Evolutionary conservation across 2,888 invertebrate genomes (phyloP).

Genomic region (Dryobota labecula): DNA sequence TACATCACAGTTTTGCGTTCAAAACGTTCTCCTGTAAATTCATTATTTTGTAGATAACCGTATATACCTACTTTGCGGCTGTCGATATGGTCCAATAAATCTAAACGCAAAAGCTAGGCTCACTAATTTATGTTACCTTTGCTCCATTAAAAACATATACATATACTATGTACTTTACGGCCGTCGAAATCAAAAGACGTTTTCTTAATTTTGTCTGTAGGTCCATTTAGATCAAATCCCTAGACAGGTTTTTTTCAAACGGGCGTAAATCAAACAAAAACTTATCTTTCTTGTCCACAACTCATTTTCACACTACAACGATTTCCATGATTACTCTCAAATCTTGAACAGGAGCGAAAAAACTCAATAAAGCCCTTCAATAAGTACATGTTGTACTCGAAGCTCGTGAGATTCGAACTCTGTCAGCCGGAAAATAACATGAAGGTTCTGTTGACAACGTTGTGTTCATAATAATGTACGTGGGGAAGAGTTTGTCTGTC

Average conservation of each 20-base stretch:
- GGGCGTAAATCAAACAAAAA: neutral
- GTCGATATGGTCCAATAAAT: too few relatives aligned
- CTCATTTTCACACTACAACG: conserved; percentile 29
- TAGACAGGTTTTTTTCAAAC: neutral
- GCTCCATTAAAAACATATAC: too few relatives aligned
- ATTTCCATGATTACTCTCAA: conserved; percentile 36
- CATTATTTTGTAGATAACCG: too few relatives aligned
- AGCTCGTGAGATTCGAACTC: conserved; percentile 6
- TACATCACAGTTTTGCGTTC: too few relatives aligned
- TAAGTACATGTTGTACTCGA: conserved; percentile 27
- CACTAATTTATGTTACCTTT: too few relatives aligned
- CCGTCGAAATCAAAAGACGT: neutral
- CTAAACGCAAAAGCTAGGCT: too few relatives aligned
- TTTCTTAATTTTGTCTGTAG: neutral
- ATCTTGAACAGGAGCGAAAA: conserved; percentile 27
- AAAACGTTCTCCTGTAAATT: too few relatives aligned
- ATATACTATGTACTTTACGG: too few relatives aligned
- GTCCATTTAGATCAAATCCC: neutral
- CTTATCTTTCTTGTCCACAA: neutral
- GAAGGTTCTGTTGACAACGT: conserved; percentile 40
- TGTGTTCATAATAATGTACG: conserved; percentile 24
- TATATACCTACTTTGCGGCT: too few relatives aligned
- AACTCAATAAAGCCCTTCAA: conserved; percentile 36
- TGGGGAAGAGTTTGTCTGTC: conserved; percentile 12
- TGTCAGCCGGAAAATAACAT: conserved; percentile 52